Base-by-base conservation (phyloP, 2,888 invertebrate genomes). In the Scelioninae gen. 2 region DNA sequence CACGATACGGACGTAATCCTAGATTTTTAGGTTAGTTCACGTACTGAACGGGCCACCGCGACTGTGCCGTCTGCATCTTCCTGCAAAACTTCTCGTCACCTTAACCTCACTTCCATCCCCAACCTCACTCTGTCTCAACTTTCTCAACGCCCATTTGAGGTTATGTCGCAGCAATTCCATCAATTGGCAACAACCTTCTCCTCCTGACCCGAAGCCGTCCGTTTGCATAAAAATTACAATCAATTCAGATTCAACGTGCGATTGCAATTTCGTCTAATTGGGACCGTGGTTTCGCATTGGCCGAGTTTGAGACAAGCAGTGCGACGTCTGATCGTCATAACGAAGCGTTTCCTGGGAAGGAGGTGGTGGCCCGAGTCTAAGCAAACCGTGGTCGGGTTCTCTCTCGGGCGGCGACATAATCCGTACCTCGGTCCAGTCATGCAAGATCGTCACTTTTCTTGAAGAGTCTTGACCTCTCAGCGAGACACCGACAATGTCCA, bases 291-390 rank as follows among this genome's bases (percentile, higher is more conserved):
- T 55, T 53, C 31, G 52, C 61, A 72, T 67, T 74, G 74, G 73
- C 65, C 73, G 68, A 74, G 64, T 69, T 67, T 35, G 67, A 74
- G 70, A 71, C 74, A 60, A 28, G 73, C 67, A 65, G 70, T 71
- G 73, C 77, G 75, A 73, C 78, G 79, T 78, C 78, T 81, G 81
- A 81, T 83, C 78, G 76, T 74, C 78, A 78, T 83, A 83, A 84
- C 82, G 82, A 82, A 82, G 80, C 77, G 82, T 82, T 84, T 84
- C 83, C 84, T 83, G 84, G 78, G 78, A 78, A 81, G 80, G 79
- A 79, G 79, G 48, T 60, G 79, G 48, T 60, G 64, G 64, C 37
- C 58, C 41, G 55, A 57, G 67, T 65, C 67, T 63, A 73, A 58
- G 68, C 41, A 57, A 55, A 61, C 39, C n/a, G n/a, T 63, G 48